Conservation (phyloP, 2,888 invertebrate genomes). For the Ophion costatus region DNA sequence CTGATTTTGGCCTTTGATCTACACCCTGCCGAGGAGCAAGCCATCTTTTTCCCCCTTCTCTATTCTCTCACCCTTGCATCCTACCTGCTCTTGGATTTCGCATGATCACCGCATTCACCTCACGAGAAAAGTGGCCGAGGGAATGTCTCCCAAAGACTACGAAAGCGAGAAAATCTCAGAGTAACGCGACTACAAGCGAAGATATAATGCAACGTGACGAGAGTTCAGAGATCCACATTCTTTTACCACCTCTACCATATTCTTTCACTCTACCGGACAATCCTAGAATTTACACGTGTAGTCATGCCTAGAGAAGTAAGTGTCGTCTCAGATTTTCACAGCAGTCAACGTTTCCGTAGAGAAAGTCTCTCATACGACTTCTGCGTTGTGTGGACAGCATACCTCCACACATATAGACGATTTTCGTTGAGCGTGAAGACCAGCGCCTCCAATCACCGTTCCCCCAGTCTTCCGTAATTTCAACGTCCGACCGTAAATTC, state of each 20-base stretch:
- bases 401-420: background rate
- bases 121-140: background rate
- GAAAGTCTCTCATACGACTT: conserved; percentile 33
- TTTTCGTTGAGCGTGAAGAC: background rate
- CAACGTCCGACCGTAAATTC: conserved; percentile 66
- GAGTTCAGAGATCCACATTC: conserved; percentile 49
- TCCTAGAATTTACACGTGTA: conserved; percentile 63
- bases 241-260: conserved; percentile 42
- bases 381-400: conserved; percentile 14
- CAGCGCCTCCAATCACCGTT: conserved; percentile 20
- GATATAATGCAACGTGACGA: conserved; percentile 8
- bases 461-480: conserved; percentile 50
- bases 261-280: conserved; percentile 55
- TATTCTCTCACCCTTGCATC: too few relatives aligned
- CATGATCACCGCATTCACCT: too few relatives aligned
- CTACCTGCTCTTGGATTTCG: too few relatives aligned
- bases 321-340: conserved; percentile 31
- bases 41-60: too few relatives aligned
- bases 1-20: background rate
- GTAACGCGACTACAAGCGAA: conserved; percentile 10
- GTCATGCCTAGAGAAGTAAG: conserved; percentile 51
- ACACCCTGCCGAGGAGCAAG: too few relatives aligned
- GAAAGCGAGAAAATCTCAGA: conserved; percentile 3
- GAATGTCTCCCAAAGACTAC: conserved; percentile 19
- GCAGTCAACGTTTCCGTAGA: conserved; percentile 25